Percentiles rank a stretch among this genome's conserved stretches.
Evolutionary conservation across 2,113 vertebrate species (phyloP).

Genomic region (Grantiella picta): DNA sequence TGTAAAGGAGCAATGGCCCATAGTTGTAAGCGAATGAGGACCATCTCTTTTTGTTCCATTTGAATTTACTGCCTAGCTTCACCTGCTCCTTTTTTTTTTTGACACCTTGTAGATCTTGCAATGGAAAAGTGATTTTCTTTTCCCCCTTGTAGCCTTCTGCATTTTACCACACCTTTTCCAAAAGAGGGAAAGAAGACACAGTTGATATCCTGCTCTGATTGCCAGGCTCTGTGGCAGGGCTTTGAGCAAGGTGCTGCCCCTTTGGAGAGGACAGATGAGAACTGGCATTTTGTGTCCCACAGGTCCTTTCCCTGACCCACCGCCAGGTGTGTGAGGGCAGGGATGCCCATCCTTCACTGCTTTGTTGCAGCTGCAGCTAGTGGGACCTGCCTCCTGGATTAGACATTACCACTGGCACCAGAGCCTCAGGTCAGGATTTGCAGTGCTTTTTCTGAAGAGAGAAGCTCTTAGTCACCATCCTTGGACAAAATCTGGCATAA

Average conservation of each 20-base stretch:
- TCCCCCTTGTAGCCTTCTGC: background rate
- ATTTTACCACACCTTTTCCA: background rate
- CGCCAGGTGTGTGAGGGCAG: background rate
- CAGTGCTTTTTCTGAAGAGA: background rate
- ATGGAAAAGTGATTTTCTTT: background rate
- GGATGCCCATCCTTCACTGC: background rate
- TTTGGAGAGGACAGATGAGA: background rate
- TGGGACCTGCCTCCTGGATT: background rate
- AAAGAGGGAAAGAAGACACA: background rate
- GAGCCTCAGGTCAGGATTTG: background rate
- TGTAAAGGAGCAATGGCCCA: background rate
- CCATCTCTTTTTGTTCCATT: background rate
- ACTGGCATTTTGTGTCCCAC: too few species aligned
- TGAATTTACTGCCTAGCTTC: background rate
- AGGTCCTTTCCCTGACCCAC: background rate
- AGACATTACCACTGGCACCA: background rate
- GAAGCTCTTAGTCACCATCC: background rate
- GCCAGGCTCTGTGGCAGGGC: background rate
- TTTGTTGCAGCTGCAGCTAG: background rate
- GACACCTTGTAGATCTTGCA: background rate
- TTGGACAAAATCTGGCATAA: background rate
- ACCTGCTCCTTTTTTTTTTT: background rate
- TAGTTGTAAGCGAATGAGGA: background rate
- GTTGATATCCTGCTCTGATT: background rate
- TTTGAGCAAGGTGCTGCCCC: fast-evolving